Base-by-base conservation (phyloP, 1,140 invertebrate species). In the Drosophila orosa region DNA sequence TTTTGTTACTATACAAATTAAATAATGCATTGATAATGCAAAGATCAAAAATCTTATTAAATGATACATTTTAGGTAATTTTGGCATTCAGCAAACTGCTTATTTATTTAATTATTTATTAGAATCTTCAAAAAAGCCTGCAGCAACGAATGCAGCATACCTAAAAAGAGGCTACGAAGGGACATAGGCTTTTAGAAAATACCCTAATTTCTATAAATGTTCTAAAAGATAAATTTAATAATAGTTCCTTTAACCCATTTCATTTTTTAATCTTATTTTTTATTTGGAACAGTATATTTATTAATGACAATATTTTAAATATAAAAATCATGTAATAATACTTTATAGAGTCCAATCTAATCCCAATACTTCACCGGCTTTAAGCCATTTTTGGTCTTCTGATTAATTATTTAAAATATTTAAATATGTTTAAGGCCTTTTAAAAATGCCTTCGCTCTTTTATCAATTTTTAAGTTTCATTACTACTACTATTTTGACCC, bases 401-500 rank as follows among this genome's bases (percentile, higher is more conserved):
- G 4, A 12, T 19, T 10, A 22, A 22, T 19, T 12, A 13, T 15
- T 44, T 8, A 9, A 47, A 0, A 9, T 5, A 47, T 47, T 29
- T 31, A 50, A 19, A 13, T 50, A 29, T 19, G 1, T 19, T n/a
- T 3, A 3, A 1, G 1, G 3, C 1, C 25, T 8, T 12, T 15
- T 29, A 2, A 50, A 15, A 22, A 0, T 8, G 13, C 3, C 3
- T 15, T 1, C 0, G 3, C 13, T 5, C 5, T 22, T 52, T n/a
- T 6, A 10, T 13, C 3, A 10, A 9, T 22, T 33, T 22, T 15
- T 5, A n/a, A 24, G 12, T 8, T 15, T 8, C 13, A n/a, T 35
- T 52, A 3, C 37, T 54, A 52, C 8, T 52, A 68, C 6, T 27
- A 15, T 44, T 33, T 42, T 35, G n/a, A 7, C 45, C 45, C 1